Evolutionary conservation across 2,888 invertebrate species (phyloP), one percentile per base, ranked within the genome.

Genomic region (Erynnis tages): DNA sequence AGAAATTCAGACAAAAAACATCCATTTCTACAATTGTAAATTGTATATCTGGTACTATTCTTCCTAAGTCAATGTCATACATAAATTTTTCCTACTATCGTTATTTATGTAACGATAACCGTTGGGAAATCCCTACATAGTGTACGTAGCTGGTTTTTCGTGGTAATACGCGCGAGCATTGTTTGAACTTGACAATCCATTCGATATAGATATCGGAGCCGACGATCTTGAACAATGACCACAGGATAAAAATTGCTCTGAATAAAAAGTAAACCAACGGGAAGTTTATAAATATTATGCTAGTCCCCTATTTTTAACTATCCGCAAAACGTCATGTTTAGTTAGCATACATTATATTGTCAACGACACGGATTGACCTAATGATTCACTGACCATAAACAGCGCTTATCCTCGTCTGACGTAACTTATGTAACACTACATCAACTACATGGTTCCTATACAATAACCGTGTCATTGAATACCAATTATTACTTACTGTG

Each of bases 311-410:
- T 70, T 72, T 72, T 69, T 55, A 61, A 57, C 66, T 72, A 53
- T 63, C 59, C 61, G 55, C 63, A 65, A 65, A 66, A 69, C 66
- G 67, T 67, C 55, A 61, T 71, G 67, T 82, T 79, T 76, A 73
- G 71, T 76, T 82, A 76, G 69, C 80, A 81, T 69, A 79, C 71
- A 77, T 81, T 73, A 79, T 70, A 78, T 86, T 83, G 85, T 82
- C 82, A 83, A 82, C 80, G 81, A 78, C 79, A 75, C 67, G 67
- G 70, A 76, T 83, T 83, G 85, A 85, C 85, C 85, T 76, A 87
- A 83, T 87, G 87, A 87, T 80, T 87, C 85, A 87, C 71, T 82
- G 74, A 76, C 81, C 82, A 82, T 79, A 82, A 78, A 75, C 76
- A 71, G 70, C 58, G 69, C 68, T 85, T 87, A 84, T 86, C 85